phyloP scores from a whole-genome alignment of 2,797 vertebrate genomes.

The Erpetoichthys calabaricus region DNA sequence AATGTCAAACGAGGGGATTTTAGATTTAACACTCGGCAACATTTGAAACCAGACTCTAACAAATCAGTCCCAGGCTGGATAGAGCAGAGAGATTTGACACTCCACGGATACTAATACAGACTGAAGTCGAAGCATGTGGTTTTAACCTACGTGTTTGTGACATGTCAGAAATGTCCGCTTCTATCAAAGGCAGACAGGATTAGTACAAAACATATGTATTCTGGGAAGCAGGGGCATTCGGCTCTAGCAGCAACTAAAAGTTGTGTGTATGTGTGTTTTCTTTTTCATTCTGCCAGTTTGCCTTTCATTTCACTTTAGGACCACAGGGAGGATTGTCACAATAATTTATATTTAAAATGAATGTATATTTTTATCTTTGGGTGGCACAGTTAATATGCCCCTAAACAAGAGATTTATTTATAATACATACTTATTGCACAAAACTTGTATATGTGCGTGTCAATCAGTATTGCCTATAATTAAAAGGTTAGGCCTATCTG shows the following conservation, averaged over 20 bases:
- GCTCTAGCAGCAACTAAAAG: not conserved
- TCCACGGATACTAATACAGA: conserved; percentile 9
- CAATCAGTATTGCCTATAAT: too few relatives aligned
- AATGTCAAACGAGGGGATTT: conserved; percentile 1
- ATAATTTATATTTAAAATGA: too few relatives aligned
- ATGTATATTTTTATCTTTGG: too few relatives aligned
- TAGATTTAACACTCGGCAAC: not conserved
- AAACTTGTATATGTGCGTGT: too few relatives aligned
- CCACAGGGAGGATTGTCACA: too few relatives aligned
- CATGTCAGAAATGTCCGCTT: conserved; percentile 38
- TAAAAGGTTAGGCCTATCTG: too few relatives aligned
- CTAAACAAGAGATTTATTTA: too few relatives aligned
- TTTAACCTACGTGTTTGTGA: conserved; percentile 22
- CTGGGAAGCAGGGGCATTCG: not conserved
- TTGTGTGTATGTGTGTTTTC: too few relatives aligned
- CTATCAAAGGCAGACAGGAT: conserved; percentile 30
- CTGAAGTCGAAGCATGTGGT: conserved; percentile 10
- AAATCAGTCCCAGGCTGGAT: conserved; percentile 7
- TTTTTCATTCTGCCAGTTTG: too few relatives aligned
- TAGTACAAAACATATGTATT: conserved; percentile 34
- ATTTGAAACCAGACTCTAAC: conserved; percentile 1
- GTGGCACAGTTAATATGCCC: too few relatives aligned
- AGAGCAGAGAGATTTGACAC: not conserved
- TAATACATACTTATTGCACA: too few relatives aligned
- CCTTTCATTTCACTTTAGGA: too few relatives aligned